These are phyloP conservation scores for Platysteira castanea DNA, from an alignment of 2,113 vertebrate species.

Conservation along the genomic window DNA sequence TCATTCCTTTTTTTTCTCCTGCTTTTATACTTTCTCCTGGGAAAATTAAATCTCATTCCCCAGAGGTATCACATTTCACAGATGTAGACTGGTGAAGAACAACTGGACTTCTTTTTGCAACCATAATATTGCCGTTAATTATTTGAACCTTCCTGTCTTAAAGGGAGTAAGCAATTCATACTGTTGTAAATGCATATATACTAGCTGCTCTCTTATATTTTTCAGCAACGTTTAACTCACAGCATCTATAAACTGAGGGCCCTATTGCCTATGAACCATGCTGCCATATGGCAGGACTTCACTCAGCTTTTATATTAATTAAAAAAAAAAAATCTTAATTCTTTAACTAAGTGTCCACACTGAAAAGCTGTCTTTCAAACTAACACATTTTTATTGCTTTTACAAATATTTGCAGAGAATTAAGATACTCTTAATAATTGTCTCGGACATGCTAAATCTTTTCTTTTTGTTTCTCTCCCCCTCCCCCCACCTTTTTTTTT, in stretches of 20 bases:
- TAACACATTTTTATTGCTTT: conserved; percentile 55
- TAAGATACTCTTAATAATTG: conserved; percentile 65
- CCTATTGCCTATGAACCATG: conserved; percentile 41
- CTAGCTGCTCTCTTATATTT: conserved; percentile 16
- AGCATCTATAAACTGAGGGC: conserved; percentile 44
- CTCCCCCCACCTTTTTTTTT: not conserved
- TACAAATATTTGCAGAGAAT: conserved; percentile 67
- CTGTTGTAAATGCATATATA: conserved; percentile 13
- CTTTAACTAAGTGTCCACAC: conserved; percentile 43
- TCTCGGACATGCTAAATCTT: conserved; percentile 41
- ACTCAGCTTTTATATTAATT: conserved; percentile 55
- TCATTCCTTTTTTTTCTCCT: conserved; percentile 29
- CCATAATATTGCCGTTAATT: conserved; percentile 48
- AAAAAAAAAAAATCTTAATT: conserved; percentile 56
- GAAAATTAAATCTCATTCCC: conserved; percentile 64
- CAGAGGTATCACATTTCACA: conserved; percentile 53
- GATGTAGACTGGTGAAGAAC: conserved; percentile 48
- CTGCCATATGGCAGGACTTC: conserved; percentile 65
- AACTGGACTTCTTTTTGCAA: conserved; percentile 60
- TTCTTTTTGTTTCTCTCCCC: not conserved
- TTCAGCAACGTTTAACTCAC: conserved; percentile 2
- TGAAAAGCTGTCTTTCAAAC: conserved; percentile 61
- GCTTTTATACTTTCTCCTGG: conserved; percentile 55
- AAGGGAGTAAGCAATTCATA: conserved; percentile 45
- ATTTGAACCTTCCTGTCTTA: conserved; percentile 50